Conservation (phyloP, 2,888 invertebrate species). For the Nebria brevicollis region DNA sequence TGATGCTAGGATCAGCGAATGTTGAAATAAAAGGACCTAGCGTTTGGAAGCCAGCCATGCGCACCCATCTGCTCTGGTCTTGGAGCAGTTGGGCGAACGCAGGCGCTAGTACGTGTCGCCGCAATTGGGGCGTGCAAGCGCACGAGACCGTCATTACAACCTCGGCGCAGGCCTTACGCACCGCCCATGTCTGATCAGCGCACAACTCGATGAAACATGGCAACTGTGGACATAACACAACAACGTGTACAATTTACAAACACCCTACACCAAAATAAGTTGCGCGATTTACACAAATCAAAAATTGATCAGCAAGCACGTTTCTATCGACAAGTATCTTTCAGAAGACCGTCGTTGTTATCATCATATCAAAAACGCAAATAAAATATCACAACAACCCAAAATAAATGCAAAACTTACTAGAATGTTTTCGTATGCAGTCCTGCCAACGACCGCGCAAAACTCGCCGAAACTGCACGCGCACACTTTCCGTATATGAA, state of each 20-base stretch:
- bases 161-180: constrained; percentile 81
- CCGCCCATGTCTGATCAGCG: constrained; percentile 77
- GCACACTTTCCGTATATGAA: constrained; percentile 76
- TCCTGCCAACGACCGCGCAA: constrained; percentile 73
- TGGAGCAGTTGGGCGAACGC: constrained; percentile 72
- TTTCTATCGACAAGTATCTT: constrained; percentile 39
- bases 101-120: constrained; percentile 70
- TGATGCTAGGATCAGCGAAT: constrained; percentile 75
- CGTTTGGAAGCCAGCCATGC: constrained; percentile 76
- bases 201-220: constrained; percentile 75
- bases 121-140: constrained; percentile 68
- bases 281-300: background rate
- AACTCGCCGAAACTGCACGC: constrained; percentile 78
- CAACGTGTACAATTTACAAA: too few species aligned
- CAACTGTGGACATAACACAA: constrained; percentile 64
- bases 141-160: constrained; percentile 77
- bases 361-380: constrained; percentile 50
- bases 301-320: constrained; percentile 8
- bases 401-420: constrained; percentile 64
- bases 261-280: too few species aligned
- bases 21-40: constrained; percentile 84
- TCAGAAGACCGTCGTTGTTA: constrained; percentile 57
- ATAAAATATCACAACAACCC: background rate
- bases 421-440: constrained; percentile 71
- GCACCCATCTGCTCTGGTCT: constrained; percentile 75